Evolutionary conservation across 2,797 vertebrate species (phyloP).

Genomic region (Poecilia picta): DNA sequence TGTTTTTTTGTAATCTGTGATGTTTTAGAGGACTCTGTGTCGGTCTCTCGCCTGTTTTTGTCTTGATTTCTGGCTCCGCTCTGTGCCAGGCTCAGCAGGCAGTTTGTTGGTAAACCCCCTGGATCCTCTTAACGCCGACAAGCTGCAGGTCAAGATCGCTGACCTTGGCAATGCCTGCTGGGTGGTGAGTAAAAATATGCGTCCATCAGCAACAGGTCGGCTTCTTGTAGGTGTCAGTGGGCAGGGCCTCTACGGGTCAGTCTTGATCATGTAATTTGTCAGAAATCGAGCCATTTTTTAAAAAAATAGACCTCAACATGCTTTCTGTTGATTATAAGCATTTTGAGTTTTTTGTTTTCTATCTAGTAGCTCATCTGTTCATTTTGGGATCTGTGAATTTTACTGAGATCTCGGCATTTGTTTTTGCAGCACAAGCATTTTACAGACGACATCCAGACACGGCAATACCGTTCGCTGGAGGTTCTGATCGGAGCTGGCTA

Average conservation of each 20-base stretch:
- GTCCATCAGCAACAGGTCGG: not conserved
- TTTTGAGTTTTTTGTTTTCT: not conserved
- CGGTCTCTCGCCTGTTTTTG: not conserved
- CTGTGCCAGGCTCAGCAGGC: slow-evolving; percentile 73
- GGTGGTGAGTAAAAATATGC: slow-evolving; percentile 90
- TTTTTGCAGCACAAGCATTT: slow-evolving; percentile 89
- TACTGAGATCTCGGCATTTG: not conserved
- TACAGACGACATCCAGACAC: slow-evolving; percentile 93
- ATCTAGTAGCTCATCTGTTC: not conserved
- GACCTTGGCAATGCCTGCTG: slow-evolving; percentile 99
- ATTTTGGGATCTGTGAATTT: not conserved
- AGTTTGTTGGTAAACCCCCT: slow-evolving; percentile 93
- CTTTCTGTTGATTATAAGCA: not conserved
- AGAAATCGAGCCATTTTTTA: not conserved
- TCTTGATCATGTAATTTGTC: not conserved
- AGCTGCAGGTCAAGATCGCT: slow-evolving; percentile 96
- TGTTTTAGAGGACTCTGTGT: not conserved
- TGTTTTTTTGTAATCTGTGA: not conserved
- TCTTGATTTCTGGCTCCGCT: not conserved
- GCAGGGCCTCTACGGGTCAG: not conserved
- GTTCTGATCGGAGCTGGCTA: slow-evolving; percentile 90
- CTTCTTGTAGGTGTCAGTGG: not conserved
- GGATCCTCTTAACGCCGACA: slow-evolving; percentile 92
- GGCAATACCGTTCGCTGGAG: slow-evolving; percentile 92
- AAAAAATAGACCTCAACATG: not conserved